Conservation (phyloP, 1,140 invertebrate species). For the Mya arenaria region DNA sequence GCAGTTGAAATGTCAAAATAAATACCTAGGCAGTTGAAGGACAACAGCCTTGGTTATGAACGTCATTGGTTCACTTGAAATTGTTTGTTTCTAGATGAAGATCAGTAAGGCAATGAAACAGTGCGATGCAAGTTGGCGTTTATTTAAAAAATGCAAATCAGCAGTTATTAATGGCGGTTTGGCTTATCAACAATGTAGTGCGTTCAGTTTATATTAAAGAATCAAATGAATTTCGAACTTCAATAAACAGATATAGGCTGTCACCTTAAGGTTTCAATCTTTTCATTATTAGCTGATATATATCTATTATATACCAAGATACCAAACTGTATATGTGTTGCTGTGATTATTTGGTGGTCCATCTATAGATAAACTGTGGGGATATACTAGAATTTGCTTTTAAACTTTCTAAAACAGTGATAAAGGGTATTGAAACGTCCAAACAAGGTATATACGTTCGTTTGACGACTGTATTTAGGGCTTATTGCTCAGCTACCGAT, state of each 20-base stretch:
- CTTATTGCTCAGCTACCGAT: slow-evolving; percentile 51
- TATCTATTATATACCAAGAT: slow-evolving; percentile 12
- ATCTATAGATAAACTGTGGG: slow-evolving; percentile 36
- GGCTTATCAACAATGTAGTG: too few species aligned
- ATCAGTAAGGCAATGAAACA: too few species aligned
- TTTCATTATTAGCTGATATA: slow-evolving; percentile 5
- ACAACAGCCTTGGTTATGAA: neutral
- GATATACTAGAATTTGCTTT: slow-evolving; percentile 32
- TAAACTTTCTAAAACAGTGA: slow-evolving; percentile 50
- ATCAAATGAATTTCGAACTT: too few species aligned
- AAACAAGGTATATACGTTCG: too few species aligned
- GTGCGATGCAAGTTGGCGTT: too few species aligned
- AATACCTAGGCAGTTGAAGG: neutral
- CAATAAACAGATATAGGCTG: too few species aligned
- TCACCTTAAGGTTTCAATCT: too few species aligned
- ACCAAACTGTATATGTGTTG: slow-evolving; percentile 15
- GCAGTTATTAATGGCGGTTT: too few species aligned
- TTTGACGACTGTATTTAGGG: too few species aligned
- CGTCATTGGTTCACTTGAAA: slow-evolving; percentile 4
- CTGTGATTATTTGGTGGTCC: neutral
- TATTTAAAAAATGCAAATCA: too few species aligned
- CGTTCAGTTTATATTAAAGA: too few species aligned
- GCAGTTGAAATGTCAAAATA: slow-evolving; percentile 35
- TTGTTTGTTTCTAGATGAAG: too few species aligned
- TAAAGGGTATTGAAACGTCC: slow-evolving; percentile 46